Percentiles rank a stretch among this genome's conserved stretches.
Conservation (phyloP, 2,888 invertebrate genomes). For the Netelia fuscicornis region DNA sequence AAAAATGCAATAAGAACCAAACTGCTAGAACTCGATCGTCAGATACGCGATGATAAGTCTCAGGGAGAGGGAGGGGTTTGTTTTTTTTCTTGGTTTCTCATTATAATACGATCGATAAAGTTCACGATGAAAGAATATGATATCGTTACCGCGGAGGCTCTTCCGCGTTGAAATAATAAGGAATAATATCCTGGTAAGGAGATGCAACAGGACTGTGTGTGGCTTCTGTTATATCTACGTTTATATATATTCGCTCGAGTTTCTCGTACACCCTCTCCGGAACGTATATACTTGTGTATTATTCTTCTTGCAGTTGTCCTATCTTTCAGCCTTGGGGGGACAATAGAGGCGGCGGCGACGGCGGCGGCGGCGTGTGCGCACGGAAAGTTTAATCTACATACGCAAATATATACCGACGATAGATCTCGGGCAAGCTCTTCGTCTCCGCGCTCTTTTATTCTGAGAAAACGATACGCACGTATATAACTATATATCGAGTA, state of each 20-base stretch:
- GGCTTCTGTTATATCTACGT: background rate
- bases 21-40: background rate
- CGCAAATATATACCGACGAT: slow-evolving; percentile 80
- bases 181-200: slow-evolving; percentile 49
- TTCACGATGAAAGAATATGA: slow-evolving; percentile 36
- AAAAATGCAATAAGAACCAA: background rate
- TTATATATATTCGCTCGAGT: background rate
- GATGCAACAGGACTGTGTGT: slow-evolving; percentile 25
- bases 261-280: background rate
- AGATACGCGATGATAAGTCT: background rate
- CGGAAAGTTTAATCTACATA: slow-evolving; percentile 81
- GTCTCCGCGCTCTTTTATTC: slow-evolving; percentile 51
- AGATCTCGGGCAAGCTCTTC: slow-evolving; percentile 77
- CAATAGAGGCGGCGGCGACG: slow-evolving; percentile 75
- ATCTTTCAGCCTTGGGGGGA: slow-evolving; percentile 71
- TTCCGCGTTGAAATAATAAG: slow-evolving; percentile 66
- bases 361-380: slow-evolving; percentile 60
- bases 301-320: slow-evolving; percentile 51
- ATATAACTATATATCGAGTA: slow-evolving; percentile 16
- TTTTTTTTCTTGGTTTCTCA: background rate
- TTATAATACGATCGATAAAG: slow-evolving; percentile 17
- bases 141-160: slow-evolving; percentile 52
- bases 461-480: slow-evolving; percentile 41
- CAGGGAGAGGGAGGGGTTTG: background rate
- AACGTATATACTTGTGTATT: slow-evolving; percentile 46